Conservation (phyloP, 1,140 invertebrate genomes). For the Magallana gigas region DNA sequence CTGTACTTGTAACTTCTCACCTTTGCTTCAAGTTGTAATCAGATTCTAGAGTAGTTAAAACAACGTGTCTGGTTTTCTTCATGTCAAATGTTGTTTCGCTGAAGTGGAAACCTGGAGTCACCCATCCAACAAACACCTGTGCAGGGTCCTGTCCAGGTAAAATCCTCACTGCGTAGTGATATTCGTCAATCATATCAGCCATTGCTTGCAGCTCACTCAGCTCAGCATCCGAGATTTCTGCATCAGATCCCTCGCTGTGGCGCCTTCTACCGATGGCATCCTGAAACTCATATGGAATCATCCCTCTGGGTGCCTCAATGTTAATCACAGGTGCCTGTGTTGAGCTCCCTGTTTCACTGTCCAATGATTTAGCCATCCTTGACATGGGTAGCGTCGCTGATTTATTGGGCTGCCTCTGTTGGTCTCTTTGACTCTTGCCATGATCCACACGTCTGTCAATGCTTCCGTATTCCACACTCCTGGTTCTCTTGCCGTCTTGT, state of each 20-base stretch:
- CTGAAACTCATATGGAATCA: constrained; percentile 76
- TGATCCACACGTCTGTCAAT: constrained; percentile 66
- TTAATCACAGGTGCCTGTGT: constrained; percentile 64
- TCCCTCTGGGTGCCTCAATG: constrained; percentile 66
- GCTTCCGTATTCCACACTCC: constrained; percentile 71
- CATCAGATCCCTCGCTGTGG: constrained; percentile 72
- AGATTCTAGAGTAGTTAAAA: constrained; percentile 84
- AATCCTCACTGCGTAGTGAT: constrained; percentile 95
- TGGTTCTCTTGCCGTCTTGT: constrained; percentile 65
- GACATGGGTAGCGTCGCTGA: constrained; percentile 61
- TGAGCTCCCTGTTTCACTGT: constrained; percentile 54
- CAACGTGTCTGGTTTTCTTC: constrained; percentile 90
- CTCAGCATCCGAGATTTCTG: constrained; percentile 72
- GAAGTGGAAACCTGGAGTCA: constrained; percentile 95
- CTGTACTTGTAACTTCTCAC: constrained; percentile 59
- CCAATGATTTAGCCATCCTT: constrained; percentile 55
- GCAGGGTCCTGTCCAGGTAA: constrained; percentile 98
- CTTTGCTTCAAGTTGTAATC: constrained; percentile 79
- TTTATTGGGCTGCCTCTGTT: constrained; percentile 35
- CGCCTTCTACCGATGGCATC: constrained; percentile 67
- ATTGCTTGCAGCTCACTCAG: constrained; percentile 74
- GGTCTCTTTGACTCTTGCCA: constrained; percentile 7
- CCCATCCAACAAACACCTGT: constrained; percentile 98
- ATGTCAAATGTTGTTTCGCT: constrained; percentile 95
- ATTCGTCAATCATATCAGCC: constrained; percentile 96